These are phyloP conservation scores for Cheilosia vernalis DNA, from an alignment of 2,888 invertebrate species.

Conservation along the genomic window DNA sequence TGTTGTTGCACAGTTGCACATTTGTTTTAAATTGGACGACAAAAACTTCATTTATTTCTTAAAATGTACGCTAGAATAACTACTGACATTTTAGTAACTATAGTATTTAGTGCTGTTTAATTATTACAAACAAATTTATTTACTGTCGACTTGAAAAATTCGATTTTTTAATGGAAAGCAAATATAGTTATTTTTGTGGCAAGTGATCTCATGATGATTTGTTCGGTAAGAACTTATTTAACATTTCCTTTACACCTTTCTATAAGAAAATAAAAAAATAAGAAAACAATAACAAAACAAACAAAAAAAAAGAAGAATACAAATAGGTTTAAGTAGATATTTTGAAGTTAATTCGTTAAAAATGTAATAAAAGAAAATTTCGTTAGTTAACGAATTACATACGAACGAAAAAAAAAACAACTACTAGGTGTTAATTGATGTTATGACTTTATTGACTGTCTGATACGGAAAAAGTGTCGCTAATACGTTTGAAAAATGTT, in stretches of 20 bases:
- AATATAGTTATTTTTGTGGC: conserved; percentile 43
- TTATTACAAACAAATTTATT: conserved; percentile 35
- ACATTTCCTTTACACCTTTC: conserved; percentile 78
- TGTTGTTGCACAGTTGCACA: conserved; percentile 8
- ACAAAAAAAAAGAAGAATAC: conserved; percentile 28
- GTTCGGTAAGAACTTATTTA: conserved; percentile 77
- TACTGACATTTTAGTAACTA: conserved; percentile 13
- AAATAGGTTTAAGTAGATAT: conserved; percentile 52
- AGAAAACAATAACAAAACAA: background rate
- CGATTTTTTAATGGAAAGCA: conserved; percentile 43
- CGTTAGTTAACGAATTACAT: conserved; percentile 64
- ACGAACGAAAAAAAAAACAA: conserved; percentile 35
- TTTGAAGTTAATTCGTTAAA: conserved; percentile 45
- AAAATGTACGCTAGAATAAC: conserved; percentile 10
- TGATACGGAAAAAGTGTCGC: conserved; percentile 57
- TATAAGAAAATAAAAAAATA: conserved; percentile 77
- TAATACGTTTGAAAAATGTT: conserved; percentile 31
- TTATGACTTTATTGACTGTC: background rate
- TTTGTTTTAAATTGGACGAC: background rate
- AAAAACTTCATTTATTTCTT: conserved; percentile 5
- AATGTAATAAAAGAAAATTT: conserved; percentile 44
- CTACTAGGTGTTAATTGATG: conserved; percentile 31
- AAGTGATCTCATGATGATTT: conserved; percentile 76
- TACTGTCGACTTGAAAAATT: conserved; percentile 19
- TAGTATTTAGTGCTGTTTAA: conserved; percentile 43